Conservation (phyloP, 2,797 vertebrate species). For the Bufotes viridis region DNA sequence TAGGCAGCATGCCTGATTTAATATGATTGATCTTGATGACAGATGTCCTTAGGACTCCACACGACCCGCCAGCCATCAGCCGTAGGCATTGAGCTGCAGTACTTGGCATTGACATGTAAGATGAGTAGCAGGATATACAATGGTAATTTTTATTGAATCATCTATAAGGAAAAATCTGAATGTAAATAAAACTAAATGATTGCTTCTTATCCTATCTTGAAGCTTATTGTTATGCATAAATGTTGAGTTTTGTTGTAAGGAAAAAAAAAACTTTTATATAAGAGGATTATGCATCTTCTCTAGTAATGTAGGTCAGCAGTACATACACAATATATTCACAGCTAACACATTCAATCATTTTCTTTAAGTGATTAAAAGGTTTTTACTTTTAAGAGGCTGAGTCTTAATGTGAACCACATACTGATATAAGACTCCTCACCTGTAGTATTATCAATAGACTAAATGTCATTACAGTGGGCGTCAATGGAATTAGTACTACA, state of each 20-base stretch:
- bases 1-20: too few species aligned
- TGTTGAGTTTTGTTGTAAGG: background rate
- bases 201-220: background rate
- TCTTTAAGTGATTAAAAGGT: background rate
- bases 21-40: too few species aligned
- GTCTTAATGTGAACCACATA: background rate
- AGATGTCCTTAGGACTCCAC: too few species aligned
- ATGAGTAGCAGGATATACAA: too few species aligned
- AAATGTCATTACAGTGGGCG: background rate
- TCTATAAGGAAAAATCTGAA: too few species aligned
- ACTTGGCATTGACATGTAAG: too few species aligned
- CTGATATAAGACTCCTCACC: conserved; percentile 6
- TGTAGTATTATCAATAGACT: conserved; percentile 22
- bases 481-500: conserved; percentile 5
- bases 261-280: background rate
- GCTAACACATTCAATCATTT: background rate
- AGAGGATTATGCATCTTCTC: background rate
- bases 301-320: conserved; percentile 18
- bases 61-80: too few species aligned
- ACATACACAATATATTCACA: background rate
- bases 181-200: too few species aligned
- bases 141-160: too few species aligned
- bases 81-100: too few species aligned
- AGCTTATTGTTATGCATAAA: background rate
- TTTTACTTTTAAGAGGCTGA: background rate